Evolutionary conservation across 2,797 vertebrate species (phyloP).

Genomic region (Parotocinclus haroldoi): DNA sequence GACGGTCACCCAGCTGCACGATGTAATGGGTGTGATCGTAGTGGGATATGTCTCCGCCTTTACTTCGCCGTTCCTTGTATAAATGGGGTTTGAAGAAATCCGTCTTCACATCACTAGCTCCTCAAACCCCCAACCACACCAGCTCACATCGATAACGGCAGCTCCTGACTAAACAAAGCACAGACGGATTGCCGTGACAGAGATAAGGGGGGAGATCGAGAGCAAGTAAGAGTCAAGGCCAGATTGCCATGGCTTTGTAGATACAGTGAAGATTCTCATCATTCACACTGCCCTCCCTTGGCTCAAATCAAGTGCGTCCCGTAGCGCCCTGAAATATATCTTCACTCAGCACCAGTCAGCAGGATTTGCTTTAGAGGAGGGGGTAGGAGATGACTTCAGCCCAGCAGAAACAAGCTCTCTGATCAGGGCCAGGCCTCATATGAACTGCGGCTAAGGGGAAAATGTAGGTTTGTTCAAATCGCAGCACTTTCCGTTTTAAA

Average conservation of each 20-base stretch:
- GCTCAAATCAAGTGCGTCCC: slow-evolving; percentile 67
- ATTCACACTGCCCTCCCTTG: slow-evolving; percentile 66
- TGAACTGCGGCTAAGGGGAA: slow-evolving; percentile 14
- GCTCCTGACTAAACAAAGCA: background rate
- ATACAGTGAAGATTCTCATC: slow-evolving; percentile 54
- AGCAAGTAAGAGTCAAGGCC: slow-evolving; percentile 21
- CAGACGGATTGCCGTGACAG: slow-evolving; percentile 8
- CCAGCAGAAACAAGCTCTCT: slow-evolving; percentile 57
- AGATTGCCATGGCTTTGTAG: slow-evolving; percentile 41
- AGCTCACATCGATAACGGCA: slow-evolving; percentile 25
- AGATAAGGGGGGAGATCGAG: background rate
- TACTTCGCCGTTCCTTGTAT: slow-evolving; percentile 2
- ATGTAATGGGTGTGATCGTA: background rate
- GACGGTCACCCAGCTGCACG: background rate
- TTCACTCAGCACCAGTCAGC: slow-evolving; percentile 44
- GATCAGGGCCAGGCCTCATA: slow-evolving; percentile 9
- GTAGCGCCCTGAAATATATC: slow-evolving; percentile 54
- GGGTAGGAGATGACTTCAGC: slow-evolving; percentile 30
- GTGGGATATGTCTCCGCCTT: background rate
- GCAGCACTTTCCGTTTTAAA: background rate
- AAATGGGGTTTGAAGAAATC: slow-evolving; percentile 28
- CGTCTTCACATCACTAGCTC: slow-evolving; percentile 26
- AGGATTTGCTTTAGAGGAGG: slow-evolving; percentile 43
- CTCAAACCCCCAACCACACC: slow-evolving; percentile 1
- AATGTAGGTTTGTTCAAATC: slow-evolving; percentile 9